Percentiles rank a stretch among this genome's conserved stretches.
These are phyloP conservation scores for Alviniconcha marisindica DNA, from an alignment of 1,140 invertebrate genomes.

Conservation along the genomic window DNA sequence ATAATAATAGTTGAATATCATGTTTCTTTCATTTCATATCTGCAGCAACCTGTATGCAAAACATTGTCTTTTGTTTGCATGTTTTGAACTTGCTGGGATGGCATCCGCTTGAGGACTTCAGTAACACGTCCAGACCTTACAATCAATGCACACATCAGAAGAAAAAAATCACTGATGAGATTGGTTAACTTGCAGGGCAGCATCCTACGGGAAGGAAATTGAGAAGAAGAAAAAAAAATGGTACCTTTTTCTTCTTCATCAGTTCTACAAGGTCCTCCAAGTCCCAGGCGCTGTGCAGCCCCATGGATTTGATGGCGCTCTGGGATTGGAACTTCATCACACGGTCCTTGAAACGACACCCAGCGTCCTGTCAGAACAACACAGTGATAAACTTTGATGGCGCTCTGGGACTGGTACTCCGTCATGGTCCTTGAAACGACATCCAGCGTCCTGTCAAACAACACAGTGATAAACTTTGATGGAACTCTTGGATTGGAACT, in stretches of 20 bases:
- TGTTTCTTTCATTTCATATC: no score
- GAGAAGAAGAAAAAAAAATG: no score
- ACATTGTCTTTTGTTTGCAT: no score
- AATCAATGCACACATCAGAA: no score
- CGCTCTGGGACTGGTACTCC: slow-evolving; percentile 45
- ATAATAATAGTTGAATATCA: no score
- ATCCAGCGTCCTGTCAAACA: slow-evolving; percentile 49
- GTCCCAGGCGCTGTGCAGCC: slow-evolving; percentile 70
- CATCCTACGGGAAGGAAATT: no score
- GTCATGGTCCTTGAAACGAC: not conserved
- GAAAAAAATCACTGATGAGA: no score
- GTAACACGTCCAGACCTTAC: no score
- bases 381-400: slow-evolving; percentile 44
- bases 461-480: not conserved
- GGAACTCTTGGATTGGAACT: not conserved
- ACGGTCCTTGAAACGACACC: slow-evolving; percentile 69
- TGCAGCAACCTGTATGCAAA: no score
- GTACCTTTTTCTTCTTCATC: slow-evolving; percentile 65
- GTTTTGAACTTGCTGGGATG: no score
- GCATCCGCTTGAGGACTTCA: no score
- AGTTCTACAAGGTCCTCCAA: slow-evolving; percentile 71
- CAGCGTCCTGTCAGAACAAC: slow-evolving; percentile 55
- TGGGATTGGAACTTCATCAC: slow-evolving; percentile 59
- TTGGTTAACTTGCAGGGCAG: no score
- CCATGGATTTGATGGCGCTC: slow-evolving; percentile 54